phyloP scores from a whole-genome alignment of 2,888 invertebrate genomes.

The Rhagophthalmus giganteus region DNA sequence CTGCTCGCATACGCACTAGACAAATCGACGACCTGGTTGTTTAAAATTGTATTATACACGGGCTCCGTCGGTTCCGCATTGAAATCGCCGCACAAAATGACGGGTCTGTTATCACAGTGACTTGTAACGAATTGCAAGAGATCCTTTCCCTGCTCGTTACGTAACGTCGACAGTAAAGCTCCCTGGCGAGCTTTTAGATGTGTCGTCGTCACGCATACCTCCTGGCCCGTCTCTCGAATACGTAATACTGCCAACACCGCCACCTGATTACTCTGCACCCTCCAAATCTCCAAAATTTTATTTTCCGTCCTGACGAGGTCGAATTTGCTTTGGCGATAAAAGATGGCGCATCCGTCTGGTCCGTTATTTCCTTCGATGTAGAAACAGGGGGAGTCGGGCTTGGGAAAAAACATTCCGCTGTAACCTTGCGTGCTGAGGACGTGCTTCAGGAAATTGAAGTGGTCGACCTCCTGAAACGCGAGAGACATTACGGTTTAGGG shows the following conservation, averaged over 20 bases:
- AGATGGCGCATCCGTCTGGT: constrained; percentile 78
- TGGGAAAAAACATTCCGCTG: constrained; percentile 70
- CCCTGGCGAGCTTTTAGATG: constrained; percentile 75
- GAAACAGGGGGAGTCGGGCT: constrained; percentile 77
- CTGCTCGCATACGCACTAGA: constrained; percentile 61
- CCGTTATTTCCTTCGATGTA: constrained; percentile 73
- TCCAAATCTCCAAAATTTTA: constrained; percentile 70
- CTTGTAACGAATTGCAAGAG: constrained; percentile 61
- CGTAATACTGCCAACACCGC: constrained; percentile 63
- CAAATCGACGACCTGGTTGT: constrained; percentile 53
- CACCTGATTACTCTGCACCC: constrained; percentile 73
- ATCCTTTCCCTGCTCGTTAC: constrained; percentile 74
- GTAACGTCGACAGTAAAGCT: constrained; percentile 65
- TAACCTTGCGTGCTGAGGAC: constrained; percentile 67
- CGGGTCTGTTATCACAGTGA: constrained; percentile 59
- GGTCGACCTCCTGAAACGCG: constrained; percentile 73
- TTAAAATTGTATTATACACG: constrained; percentile 65
- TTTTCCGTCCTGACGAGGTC: constrained; percentile 62
- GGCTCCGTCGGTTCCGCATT: constrained; percentile 75
- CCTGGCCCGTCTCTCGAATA: constrained; percentile 60
- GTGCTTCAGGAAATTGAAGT: constrained; percentile 68
- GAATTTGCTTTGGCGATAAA: constrained; percentile 67
- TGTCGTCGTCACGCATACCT: constrained; percentile 70
- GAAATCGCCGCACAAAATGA: constrained; percentile 74
- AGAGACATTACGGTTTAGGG: constrained; percentile 24